phyloP scores from a whole-genome alignment of 2,888 invertebrate genomes.

The Idaea straminata region DNA sequence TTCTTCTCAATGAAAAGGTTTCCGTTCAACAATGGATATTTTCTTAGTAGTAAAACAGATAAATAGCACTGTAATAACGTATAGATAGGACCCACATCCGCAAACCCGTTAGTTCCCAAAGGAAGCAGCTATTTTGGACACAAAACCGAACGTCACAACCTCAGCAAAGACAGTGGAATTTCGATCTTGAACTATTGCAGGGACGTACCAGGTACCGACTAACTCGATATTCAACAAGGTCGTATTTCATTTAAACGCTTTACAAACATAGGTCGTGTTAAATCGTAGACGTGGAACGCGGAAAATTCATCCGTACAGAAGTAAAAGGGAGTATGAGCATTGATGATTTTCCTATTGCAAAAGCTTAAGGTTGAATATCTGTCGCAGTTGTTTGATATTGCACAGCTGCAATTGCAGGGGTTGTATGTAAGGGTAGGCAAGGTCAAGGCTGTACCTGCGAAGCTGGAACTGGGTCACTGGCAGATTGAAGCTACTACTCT shows the following conservation, averaged over 20 bases:
- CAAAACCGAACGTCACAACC: slow-evolving; percentile 5
- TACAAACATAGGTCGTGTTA: not conserved
- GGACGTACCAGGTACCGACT: slow-evolving; percentile 1
- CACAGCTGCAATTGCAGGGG: slow-evolving; percentile 8
- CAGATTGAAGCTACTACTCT: slow-evolving; percentile 4
- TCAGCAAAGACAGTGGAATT: slow-evolving; percentile 10
- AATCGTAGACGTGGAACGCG: not conserved
- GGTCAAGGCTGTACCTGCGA: slow-evolving; percentile 32
- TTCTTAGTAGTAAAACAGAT: not conserved
- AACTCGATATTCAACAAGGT: slow-evolving; percentile 13
- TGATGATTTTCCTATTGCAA: not conserved
- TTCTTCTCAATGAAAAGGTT: not conserved
- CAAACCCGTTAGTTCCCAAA: slow-evolving; percentile 16
- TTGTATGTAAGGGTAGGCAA: slow-evolving; percentile 8
- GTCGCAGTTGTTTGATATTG: slow-evolving; percentile 10
- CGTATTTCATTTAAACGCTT: slow-evolving; percentile 11
- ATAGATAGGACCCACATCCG: not conserved
- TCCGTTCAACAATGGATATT: not conserved
- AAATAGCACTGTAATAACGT: not conserved
- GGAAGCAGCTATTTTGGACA: slow-evolving; percentile 20
- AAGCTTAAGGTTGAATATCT: slow-evolving; percentile 4
- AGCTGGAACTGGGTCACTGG: slow-evolving; percentile 19
- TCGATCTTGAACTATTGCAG: slow-evolving; percentile 12
- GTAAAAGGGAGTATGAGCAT: slow-evolving; percentile 1
- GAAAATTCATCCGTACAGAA: not conserved